Conservation (phyloP, 2,888 invertebrate genomes). For the Agapetus fuscipes region DNA sequence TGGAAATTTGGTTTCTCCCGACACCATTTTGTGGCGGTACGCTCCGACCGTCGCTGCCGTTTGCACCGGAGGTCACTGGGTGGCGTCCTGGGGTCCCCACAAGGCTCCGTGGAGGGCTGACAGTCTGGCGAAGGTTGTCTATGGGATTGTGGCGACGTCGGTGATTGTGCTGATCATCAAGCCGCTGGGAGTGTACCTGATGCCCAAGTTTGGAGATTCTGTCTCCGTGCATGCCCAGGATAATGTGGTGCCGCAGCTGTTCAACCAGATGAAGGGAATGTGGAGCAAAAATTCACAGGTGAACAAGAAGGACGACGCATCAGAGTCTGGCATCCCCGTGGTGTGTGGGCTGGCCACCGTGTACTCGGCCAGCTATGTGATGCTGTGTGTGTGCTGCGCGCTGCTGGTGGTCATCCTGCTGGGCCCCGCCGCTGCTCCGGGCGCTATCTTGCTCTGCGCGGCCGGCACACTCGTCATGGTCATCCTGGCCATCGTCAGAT, state of each 20-base stretch:
- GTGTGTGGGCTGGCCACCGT: conserved; percentile 69
- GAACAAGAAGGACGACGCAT: no score
- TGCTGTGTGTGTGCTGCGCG: conserved; percentile 47
- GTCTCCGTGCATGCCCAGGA: conserved; percentile 31
- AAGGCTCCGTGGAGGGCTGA: conserved; percentile 51
- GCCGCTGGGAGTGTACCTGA: conserved; percentile 51
- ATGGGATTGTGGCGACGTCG: conserved; percentile 47
- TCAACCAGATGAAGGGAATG: conserved; percentile 44
- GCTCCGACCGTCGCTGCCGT: conserved; percentile 56
- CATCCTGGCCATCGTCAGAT: conserved; percentile 47
- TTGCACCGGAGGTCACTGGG: conserved; percentile 61
- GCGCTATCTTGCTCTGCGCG: conserved; percentile 32
- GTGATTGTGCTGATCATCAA: conserved; percentile 43
- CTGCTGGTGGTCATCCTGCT: conserved; percentile 53
- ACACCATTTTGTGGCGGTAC: conserved; percentile 53
- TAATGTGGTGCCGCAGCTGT: conserved; percentile 49
- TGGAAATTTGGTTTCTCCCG: conserved; percentile 60
- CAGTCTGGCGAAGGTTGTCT: conserved; percentile 61
- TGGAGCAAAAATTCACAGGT: no score
- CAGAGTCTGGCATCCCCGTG: no score
- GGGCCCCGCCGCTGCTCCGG: conserved; percentile 53
- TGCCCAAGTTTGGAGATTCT: conserved; percentile 33
- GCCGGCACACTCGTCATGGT: conserved; percentile 44
- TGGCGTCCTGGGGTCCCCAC: conserved; percentile 51
- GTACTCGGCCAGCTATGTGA: conserved; percentile 60